Evolutionary conservation across 2,888 invertebrate genomes (phyloP).

Genomic region (Acrobasis suavella): DNA sequence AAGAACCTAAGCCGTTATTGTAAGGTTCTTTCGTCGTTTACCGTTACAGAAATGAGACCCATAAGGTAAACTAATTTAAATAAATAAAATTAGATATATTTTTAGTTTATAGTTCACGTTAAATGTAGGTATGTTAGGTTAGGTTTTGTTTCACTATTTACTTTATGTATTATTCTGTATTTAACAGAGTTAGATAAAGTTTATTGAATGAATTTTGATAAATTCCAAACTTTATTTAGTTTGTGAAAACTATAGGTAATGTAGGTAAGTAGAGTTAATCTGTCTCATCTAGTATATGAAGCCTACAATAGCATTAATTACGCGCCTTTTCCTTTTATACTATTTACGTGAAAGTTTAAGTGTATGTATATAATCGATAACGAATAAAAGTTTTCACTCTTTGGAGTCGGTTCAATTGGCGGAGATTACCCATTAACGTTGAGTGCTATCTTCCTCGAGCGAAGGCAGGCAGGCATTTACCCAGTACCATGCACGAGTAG

Average conservation of each 20-base stretch:
- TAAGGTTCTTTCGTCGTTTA: conserved; percentile 28
- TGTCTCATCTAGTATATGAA: too few relatives aligned
- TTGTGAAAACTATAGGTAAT: background rate
- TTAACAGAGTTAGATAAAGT: too few relatives aligned
- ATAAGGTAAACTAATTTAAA: background rate
- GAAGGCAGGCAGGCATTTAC: background rate
- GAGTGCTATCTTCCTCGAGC: conserved; percentile 53
- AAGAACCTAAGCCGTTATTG: conserved; percentile 34
- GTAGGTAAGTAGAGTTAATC: too few relatives aligned
- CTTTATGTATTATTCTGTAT: too few relatives aligned
- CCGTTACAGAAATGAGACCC: background rate
- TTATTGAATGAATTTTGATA: too few relatives aligned
- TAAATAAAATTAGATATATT: too few relatives aligned
- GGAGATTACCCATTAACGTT: conserved; percentile 55
- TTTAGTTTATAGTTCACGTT: too few relatives aligned
- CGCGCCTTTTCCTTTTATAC: too few relatives aligned
- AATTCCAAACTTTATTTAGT: background rate
- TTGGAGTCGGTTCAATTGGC: conserved; percentile 46
- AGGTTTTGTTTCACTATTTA: too few relatives aligned
- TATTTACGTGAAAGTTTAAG: too few relatives aligned
- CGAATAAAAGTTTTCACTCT: background rate
- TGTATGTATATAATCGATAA: background rate
- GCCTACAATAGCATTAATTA: too few relatives aligned
- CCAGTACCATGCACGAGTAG: background rate
- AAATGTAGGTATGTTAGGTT: too few relatives aligned